Evolutionary conservation across 2,797 vertebrate species (phyloP), one percentile per base, ranked within the genome.

Genomic region (Scleropages formosus): DNA sequence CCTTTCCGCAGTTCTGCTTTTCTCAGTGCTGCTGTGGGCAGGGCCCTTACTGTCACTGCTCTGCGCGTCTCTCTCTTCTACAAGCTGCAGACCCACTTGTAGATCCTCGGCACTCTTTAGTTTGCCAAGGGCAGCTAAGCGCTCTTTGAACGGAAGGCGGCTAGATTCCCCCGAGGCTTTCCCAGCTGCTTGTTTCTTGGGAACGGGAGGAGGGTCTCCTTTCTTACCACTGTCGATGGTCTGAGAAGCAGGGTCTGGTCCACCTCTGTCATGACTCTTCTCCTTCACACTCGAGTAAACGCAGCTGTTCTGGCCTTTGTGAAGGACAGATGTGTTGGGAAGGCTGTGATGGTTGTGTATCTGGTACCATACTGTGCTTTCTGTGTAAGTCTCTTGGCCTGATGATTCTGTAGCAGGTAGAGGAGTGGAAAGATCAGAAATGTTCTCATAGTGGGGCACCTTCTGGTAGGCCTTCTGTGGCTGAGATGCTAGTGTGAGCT

Each of bases 81-180:
- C 68, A 0, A 86, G 81, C 71, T 74, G 82, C 0, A 80, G 71
- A 4, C 81, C 60, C 0, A 81, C 85, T 8, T 84, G 88, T 24
- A 89, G 62, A 65, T 93, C 91, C 75, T 94, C 93, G 0, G 89
- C 87, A 79, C 90, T 91, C 79, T 93, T 93, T 68, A 95, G 87
- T 77, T 95, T 96, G 1, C 96, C 94, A 53, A 97, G 90, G 0
- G 92, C 95, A 0, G 92, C 93, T 73, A 97, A 84, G 0, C 95
- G 88, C 81, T 97, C 96, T 85, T 95, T 94, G 79, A 97, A 95
- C 4, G 95, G 94, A 39, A 93, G 89, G 74, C 92, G 93, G 72
- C 93, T 90, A 58, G 91, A 88, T 26, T 92, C 90, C 0, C 92
- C 92, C 1, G 87, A 89, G 24, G 88, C 51, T 72, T 94, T 93